Base-by-base conservation (phyloP, 2,797 vertebrate genomes). In the Saxicola maurus region DNA sequence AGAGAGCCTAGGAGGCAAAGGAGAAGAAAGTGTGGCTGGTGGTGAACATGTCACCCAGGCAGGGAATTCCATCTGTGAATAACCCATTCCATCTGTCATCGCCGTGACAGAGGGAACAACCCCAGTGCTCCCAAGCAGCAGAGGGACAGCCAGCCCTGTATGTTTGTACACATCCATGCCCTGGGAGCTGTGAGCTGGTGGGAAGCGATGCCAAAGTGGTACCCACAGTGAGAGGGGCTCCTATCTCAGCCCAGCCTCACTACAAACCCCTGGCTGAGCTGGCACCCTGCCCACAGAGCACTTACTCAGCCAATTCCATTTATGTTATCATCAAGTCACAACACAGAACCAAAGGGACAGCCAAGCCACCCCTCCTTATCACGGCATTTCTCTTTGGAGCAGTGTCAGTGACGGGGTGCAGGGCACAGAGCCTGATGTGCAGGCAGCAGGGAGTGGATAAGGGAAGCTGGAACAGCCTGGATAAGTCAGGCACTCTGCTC, bases 281-380 rank as follows among this genome's bases (percentile, higher is more conserved):
- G 92, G 94, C 94, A 82, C 7, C 31, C 16, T 0, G 84, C 92
- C 93, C 92, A 25, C 19, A 11, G 19, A 88, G 65, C 94, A 71
- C 92, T 90, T 28, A 49, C 27, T 19, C 56, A 37, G 90, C 86
- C 92, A 73, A 57, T 31, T 56, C 89, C 31, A 88, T 91, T 46
- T 60, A 8, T 5, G 33, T 53, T 90, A 90, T 91, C 92, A 8
- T 18, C 42, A 9, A 91, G 84, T 13, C 60, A 38, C 90, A 69
- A 16, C 38, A 17, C 46, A 53, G 27, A 46, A 4, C 8, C 64
- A 27, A 23, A 1, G 37, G 60, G 49, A 57, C 40, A 42, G 92
- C 65, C 86, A 10, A 35, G 71, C 11, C 7, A 9, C 64, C 64
- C 10, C 25, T 28, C 6, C 0, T 30, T 94, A 88, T 91, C 91